These are phyloP conservation scores for Callosobruchus maculatus DNA, from an alignment of 2,888 invertebrate genomes.

Conservation along the genomic window DNA sequence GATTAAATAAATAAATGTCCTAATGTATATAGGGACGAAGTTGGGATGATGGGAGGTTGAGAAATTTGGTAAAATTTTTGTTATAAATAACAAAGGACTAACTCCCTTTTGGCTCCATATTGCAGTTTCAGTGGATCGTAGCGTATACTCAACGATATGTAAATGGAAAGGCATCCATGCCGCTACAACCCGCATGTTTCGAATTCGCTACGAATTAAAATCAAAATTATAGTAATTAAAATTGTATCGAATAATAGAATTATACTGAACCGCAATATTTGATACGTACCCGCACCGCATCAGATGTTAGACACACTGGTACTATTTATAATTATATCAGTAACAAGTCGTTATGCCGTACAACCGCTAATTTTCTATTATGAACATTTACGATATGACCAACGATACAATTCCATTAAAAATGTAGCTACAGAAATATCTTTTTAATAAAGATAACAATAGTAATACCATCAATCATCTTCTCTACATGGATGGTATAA, in stretches of 20 bases:
- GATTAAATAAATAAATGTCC: no score
- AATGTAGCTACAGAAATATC: background rate
- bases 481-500: no score
- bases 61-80: no score
- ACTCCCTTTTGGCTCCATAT: no score
- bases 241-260: background rate
- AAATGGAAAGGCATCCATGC: background rate
- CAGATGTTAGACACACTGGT: background rate
- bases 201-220: background rate
- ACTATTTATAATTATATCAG: background rate
- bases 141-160: background rate
- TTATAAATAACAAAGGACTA: no score
- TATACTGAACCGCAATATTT: background rate
- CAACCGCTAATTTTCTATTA: background rate
- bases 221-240: background rate
- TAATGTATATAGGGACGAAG: no score
- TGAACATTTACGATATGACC: background rate
- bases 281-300: background rate
- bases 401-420: background rate
- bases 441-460: no score
- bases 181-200: background rate
- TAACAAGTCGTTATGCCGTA: background rate
- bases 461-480: no score
- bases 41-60: no score
- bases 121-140: no score